Evolutionary conservation across 2,113 vertebrate genomes (phyloP).

Genomic region (Dendropsophus ebraccatus): DNA sequence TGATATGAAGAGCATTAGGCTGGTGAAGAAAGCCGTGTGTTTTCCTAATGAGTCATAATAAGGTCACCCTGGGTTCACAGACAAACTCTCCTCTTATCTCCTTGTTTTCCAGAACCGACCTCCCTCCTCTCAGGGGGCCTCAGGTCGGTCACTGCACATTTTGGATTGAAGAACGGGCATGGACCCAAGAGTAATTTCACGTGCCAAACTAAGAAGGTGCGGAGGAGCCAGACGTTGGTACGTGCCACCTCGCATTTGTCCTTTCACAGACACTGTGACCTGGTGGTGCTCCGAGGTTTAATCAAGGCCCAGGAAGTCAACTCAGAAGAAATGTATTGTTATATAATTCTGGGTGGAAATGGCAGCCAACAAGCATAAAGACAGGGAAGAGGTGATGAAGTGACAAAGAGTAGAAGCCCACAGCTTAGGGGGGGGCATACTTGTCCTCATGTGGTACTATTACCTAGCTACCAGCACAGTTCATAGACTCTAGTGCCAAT

Average conservation of each 20-base stretch:
- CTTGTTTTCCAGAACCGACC: conserved; percentile 14
- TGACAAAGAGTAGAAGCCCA: not conserved
- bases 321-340: conserved; percentile 35
- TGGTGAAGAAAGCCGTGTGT: conserved; percentile 31
- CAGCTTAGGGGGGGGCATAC: not conserved
- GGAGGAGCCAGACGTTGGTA: conserved; percentile 22
- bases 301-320: conserved; percentile 51
- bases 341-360: not conserved
- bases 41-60: conserved; percentile 45
- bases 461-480: not conserved
- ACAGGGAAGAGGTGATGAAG: not conserved
- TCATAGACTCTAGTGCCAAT: not conserved
- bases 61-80: conserved; percentile 46
- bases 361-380: conserved; percentile 13
- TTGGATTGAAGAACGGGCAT: conserved; percentile 24
- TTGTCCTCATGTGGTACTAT: not conserved
- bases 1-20: conserved; percentile 5
- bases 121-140: not conserved
- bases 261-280: conserved; percentile 30
- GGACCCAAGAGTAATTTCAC: conserved; percentile 1
- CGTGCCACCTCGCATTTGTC: conserved; percentile 18
- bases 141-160: not conserved
- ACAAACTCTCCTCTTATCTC: conserved; percentile 46
- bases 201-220: conserved; percentile 13
- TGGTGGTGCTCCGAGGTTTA: not conserved